Conservation (phyloP, 2,113 vertebrate species). For the Oncorhynchus kisutch region DNA sequence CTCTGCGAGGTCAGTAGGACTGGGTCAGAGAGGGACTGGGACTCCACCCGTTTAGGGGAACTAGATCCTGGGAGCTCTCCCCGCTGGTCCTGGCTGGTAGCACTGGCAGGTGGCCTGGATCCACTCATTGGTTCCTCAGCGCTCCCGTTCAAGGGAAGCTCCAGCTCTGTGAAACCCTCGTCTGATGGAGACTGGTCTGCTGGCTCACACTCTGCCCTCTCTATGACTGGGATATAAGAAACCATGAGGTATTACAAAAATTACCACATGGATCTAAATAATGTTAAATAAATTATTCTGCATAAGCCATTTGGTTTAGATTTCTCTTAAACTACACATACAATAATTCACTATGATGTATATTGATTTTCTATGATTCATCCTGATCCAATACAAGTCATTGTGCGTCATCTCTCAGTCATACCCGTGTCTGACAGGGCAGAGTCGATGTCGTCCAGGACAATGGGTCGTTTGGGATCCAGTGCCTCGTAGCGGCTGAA, state of each 20-base stretch:
- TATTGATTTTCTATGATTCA: neutral
- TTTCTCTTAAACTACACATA: too few relatives aligned
- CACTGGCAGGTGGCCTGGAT: slow-evolving; percentile 13
- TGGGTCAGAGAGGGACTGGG: neutral
- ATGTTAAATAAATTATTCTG: too few relatives aligned
- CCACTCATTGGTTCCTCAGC: slow-evolving; percentile 39
- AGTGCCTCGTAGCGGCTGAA: slow-evolving; percentile 93
- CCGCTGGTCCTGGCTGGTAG: slow-evolving; percentile 28
- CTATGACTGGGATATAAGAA: slow-evolving; percentile 4
- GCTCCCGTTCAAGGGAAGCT: slow-evolving; percentile 57
- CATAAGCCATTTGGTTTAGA: too few relatives aligned
- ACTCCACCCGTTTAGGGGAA: neutral
- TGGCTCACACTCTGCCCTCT: slow-evolving; percentile 43
- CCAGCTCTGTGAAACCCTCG: slow-evolving; percentile 77
- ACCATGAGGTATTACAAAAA: neutral
- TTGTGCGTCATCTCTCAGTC: neutral
- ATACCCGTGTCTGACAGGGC: slow-evolving; percentile 58
- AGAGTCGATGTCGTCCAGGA: slow-evolving; percentile 67
- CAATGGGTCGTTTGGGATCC: slow-evolving; percentile 76
- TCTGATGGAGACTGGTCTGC: slow-evolving; percentile 71
- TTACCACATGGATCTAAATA: too few relatives aligned
- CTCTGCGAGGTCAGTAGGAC: slow-evolving; percentile 19
- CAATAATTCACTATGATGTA: neutral
- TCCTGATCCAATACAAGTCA: neutral
- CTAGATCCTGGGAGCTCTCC: slow-evolving; percentile 21